Base-by-base conservation (phyloP, 2,888 invertebrate genomes). In the Epinotia nisella region DNA sequence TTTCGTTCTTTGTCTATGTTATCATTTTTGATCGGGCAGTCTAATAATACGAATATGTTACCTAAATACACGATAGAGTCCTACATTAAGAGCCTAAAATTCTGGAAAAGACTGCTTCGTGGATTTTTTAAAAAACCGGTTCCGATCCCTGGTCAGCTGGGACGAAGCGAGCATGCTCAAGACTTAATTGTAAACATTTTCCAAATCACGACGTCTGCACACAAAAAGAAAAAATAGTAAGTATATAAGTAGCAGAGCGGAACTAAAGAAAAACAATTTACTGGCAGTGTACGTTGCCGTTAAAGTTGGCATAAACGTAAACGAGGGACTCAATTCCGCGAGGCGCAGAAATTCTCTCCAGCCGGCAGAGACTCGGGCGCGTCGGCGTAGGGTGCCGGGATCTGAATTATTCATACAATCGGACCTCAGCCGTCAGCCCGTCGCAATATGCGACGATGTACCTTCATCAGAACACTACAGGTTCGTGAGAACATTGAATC, bases 321-420 rank as follows among this genome's bases (percentile, higher is more conserved):
- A 61, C 49, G 62, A 66, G 75, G 69, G 77, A 78, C 68, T 77
- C 75, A 78, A 80, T 78, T 76, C 76, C 67, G 75, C 60, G 66
- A 51, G 61, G 67, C 45, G 66, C 65, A 53, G 75, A 73, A 73
- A 49, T 58, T 70, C 70, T 17, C 67, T 68, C 39, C 56, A 68
- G 68, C 56, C 77, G 77, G 78, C 21, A 76, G 75, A 79, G 75
- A 79, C 78, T 75, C 77, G 78, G 82, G 78, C 78, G 81, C 81
- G 82, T 78, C 82, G 78, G 79, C 81, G 84, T 84, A 87, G 85
- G 86, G 85, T 83, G 83, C 81, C 80, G 81, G 78, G 79, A 79
- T 76, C 80, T 90, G 88, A 90, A 91, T 91, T 86, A 90, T 92
- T 90, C 87, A 91, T 91, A 83, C 79, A 78, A 78, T 80, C 78